These are phyloP conservation scores for Gisinianus flammeolus DNA, from an alignment of 2,888 invertebrate species.

Conservation along the genomic window DNA sequence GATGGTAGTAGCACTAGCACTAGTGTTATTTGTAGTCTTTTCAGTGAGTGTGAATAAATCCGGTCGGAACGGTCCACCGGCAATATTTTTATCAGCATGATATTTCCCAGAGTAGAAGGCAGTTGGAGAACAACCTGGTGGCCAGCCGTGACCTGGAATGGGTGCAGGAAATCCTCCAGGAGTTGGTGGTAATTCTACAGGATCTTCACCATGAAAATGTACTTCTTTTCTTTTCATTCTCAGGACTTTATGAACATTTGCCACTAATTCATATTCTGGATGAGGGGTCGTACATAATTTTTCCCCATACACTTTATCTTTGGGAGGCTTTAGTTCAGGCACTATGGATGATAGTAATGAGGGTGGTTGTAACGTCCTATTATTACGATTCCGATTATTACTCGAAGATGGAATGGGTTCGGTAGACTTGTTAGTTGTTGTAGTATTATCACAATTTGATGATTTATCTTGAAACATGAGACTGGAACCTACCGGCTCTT, in stretches of 20 bases:
- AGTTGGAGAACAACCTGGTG: neutral
- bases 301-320: constrained; percentile 47
- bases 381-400: too few species aligned
- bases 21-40: too few species aligned
- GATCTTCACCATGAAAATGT: constrained; percentile 37
- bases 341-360: constrained; percentile 41
- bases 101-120: neutral
- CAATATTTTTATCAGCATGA: neutral
- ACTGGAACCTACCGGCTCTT: constrained; percentile 49
- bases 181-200: neutral
- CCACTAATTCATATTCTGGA: constrained; percentile 48
- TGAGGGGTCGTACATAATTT: constrained; percentile 14
- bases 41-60: too few species aligned
- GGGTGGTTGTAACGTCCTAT: too few species aligned
- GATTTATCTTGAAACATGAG: constrained; percentile 51
- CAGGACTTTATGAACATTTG: constrained; percentile 48
- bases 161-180: constrained; percentile 16
- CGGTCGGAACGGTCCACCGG: too few species aligned
- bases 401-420: neutral
- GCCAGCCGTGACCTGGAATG: neutral
- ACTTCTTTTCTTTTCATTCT: constrained; percentile 45
- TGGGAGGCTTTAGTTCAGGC: constrained; percentile 46
- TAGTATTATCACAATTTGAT: neutral
- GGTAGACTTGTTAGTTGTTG: neutral
- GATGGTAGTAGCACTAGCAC: too few species aligned